phyloP scores from a whole-genome alignment of 2,888 invertebrate species.

The Latrodectus hesperus region DNA sequence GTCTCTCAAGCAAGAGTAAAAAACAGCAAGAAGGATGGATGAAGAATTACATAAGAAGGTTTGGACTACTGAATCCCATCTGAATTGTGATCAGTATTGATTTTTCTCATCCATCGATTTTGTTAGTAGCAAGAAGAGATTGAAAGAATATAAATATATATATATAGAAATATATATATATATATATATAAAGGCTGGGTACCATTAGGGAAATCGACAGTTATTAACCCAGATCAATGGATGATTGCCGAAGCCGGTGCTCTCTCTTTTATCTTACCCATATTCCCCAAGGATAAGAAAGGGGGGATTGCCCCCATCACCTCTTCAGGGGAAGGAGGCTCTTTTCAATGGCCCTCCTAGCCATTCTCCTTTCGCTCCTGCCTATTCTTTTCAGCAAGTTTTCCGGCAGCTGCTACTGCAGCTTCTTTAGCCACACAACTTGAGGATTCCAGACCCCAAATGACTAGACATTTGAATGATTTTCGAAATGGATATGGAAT shows the following conservation, averaged over 20 bases:
- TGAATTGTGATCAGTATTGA: constrained; percentile 66
- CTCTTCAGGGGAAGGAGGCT: neutral
- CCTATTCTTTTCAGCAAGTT: neutral
- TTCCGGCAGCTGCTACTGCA: constrained; percentile 8
- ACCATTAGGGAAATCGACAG: constrained; percentile 69
- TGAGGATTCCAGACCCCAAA: neutral
- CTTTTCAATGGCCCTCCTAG: constrained; percentile 35
- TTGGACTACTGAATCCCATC: constrained; percentile 60
- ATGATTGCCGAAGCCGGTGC: constrained; percentile 44
- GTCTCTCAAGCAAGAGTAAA: neutral
- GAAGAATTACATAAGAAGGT: constrained; percentile 7
- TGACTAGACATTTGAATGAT: constrained; percentile 1
- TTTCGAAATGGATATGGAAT: neutral
- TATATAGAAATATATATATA: neutral
- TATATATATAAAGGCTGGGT: constrained; percentile 53
- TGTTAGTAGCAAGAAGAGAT: constrained; percentile 50
- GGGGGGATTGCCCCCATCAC: neutral
- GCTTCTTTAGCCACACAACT: neutral
- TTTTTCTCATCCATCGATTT: constrained; percentile 47
- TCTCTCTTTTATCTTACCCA: constrained; percentile 59
- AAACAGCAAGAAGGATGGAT: neutral
- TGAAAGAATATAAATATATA: constrained; percentile 19
- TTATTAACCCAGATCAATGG: constrained; percentile 68
- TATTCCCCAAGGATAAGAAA: constrained; percentile 14
- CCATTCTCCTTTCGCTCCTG: neutral